Evolutionary conservation across 2,113 vertebrate species (phyloP).

Genomic region (Phodopus roborovskii): DNA sequence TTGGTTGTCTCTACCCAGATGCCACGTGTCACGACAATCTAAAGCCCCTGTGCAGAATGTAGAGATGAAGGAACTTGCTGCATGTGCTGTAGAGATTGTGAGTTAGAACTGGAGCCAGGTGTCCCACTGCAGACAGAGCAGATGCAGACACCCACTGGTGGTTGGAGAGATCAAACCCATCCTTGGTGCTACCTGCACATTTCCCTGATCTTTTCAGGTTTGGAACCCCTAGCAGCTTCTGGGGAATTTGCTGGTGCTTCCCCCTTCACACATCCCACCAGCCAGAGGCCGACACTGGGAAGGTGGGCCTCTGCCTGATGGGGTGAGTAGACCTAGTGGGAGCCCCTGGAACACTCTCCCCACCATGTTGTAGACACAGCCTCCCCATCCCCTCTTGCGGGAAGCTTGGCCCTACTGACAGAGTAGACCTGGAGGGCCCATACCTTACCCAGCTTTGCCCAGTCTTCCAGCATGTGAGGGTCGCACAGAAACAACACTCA

Average conservation of each 20-base stretch:
- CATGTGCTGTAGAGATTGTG: background rate
- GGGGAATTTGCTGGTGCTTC: background rate
- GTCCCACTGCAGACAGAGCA: background rate
- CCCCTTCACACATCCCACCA: rapidly evolving
- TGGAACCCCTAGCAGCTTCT: background rate
- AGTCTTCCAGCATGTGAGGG: background rate
- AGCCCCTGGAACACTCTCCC: background rate
- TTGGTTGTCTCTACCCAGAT: background rate
- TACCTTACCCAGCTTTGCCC: background rate
- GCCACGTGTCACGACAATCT: background rate
- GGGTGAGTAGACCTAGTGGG: background rate
- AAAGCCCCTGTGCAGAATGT: background rate
- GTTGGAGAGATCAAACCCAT: background rate
- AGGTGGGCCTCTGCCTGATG: background rate
- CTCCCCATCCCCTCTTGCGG: rapidly evolving
- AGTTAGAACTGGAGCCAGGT: background rate
- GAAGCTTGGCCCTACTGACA: background rate
- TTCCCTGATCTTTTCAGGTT: background rate
- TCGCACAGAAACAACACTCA: background rate
- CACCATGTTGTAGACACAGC: no score
- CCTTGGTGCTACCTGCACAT: background rate
- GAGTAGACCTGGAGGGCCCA: background rate
- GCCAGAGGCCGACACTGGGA: background rate
- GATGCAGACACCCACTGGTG: background rate
- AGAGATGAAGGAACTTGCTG: background rate